Conservation (phyloP, 2,888 invertebrate genomes). For the Phlogophora meticulosa region DNA sequence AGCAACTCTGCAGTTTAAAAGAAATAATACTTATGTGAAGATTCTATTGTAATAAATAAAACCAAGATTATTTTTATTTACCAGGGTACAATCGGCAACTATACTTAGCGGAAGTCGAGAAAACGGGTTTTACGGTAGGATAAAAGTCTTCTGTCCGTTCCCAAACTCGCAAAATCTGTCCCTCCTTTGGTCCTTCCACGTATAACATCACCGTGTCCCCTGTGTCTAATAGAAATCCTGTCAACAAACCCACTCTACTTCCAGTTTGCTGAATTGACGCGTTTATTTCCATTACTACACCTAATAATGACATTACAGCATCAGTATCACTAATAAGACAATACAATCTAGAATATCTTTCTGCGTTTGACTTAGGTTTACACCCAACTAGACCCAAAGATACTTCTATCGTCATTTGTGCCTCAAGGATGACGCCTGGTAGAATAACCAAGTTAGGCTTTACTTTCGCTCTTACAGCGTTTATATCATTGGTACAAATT, state of each 20-base stretch:
- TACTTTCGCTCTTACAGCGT: slow-evolving; percentile 71
- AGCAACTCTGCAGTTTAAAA: slow-evolving; percentile 71
- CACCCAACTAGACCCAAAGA: slow-evolving; percentile 84
- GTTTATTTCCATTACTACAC: slow-evolving; percentile 76
- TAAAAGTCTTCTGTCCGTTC: slow-evolving; percentile 79
- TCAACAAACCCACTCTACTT: slow-evolving; percentile 70
- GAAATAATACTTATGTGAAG: no score
- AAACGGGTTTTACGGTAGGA: slow-evolving; percentile 75
- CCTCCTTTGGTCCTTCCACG: slow-evolving; percentile 82
- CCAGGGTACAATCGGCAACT: slow-evolving; percentile 80
- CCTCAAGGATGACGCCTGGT: slow-evolving; percentile 74
- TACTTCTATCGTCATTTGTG: slow-evolving; percentile 84
- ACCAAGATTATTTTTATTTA: slow-evolving; percentile 53
- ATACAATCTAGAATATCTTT: slow-evolving; percentile 80
- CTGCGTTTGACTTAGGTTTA: slow-evolving; percentile 66
- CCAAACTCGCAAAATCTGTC: slow-evolving; percentile 80
- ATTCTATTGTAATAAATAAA: background rate
- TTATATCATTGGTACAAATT: slow-evolving; percentile 84
- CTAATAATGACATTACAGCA: slow-evolving; percentile 69
- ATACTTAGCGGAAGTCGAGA: slow-evolving; percentile 79
- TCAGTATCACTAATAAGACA: slow-evolving; percentile 71
- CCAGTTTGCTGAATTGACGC: slow-evolving; percentile 61
- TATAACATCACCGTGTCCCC: slow-evolving; percentile 78
- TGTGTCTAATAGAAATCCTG: slow-evolving; percentile 84
- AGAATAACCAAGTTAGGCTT: slow-evolving; percentile 73